Percentiles rank a stretch among this genome's conserved stretches.
Evolutionary conservation across 2,888 invertebrate genomes (phyloP).

Genomic region (Rhagonycha fulva): DNA sequence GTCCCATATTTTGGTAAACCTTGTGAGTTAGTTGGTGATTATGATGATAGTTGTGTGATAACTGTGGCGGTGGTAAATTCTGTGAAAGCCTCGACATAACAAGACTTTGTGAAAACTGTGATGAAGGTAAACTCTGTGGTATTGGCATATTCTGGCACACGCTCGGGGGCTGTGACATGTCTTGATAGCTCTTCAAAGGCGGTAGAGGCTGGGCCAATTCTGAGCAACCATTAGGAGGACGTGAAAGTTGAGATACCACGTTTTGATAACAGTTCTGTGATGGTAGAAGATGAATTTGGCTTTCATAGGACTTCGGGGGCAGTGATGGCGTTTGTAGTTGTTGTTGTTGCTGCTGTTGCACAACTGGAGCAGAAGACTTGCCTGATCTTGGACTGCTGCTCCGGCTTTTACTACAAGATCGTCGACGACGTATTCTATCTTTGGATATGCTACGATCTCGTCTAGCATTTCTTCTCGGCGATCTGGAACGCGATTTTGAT

Average conservation of each 20-base stretch:
- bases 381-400: conserved; percentile 42
- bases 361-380: conserved; percentile 31
- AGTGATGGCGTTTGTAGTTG: conserved; percentile 5
- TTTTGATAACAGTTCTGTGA: conserved; percentile 8
- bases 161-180: conserved; percentile 31
- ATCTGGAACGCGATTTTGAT: conserved; percentile 47
- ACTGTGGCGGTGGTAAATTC: conserved; percentile 30
- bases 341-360: conserved; percentile 31
- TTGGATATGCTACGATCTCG: conserved; percentile 37
- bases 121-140: conserved; percentile 7
- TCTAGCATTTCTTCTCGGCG: conserved; percentile 38
- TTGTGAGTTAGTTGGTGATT: conserved; percentile 34
- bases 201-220: conserved; percentile 32
- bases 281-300: conserved; percentile 29
- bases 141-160: neutral
- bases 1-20: conserved; percentile 35
- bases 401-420: conserved; percentile 45
- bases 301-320: conserved; percentile 25
- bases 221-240: conserved; percentile 32
- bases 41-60: conserved; percentile 21
- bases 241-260: conserved; percentile 4
- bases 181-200: conserved; percentile 39
- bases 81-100: neutral
- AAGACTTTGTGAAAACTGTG: conserved; percentile 16
- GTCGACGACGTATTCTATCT: conserved; percentile 46